Evolutionary conservation across 1,140 invertebrate species (phyloP).

Genomic region (Sitophilus oryzae): DNA sequence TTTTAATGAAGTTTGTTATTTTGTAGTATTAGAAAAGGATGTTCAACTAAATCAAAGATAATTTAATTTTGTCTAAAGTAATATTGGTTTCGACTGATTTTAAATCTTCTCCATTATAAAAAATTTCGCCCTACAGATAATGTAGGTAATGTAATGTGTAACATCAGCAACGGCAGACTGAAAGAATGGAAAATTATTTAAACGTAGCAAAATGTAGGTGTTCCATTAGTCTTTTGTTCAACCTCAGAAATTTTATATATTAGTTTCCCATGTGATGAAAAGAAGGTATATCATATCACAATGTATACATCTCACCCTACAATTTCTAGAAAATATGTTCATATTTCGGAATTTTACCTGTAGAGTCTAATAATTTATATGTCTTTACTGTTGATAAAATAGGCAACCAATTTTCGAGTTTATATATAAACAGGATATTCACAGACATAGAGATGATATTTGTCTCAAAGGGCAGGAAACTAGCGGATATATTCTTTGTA

Average conservation of each 20-base stretch:
- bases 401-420: constrained; percentile 11
- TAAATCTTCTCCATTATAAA: too few species aligned
- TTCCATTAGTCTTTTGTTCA: constrained; percentile 25
- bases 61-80: too few species aligned
- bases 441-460: background rate
- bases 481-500: background rate
- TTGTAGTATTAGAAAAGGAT: too few species aligned
- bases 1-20: too few species aligned
- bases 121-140: too few species aligned
- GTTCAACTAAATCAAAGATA: too few species aligned
- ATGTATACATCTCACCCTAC: constrained; percentile 14
- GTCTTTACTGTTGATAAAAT: background rate
- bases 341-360: constrained; percentile 29
- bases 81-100: too few species aligned
- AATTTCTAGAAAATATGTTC: constrained; percentile 26
- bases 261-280: constrained; percentile 20
- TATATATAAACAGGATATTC: too few species aligned
- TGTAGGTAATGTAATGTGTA: too few species aligned
- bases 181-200: constrained; percentile 7
- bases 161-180: too few species aligned
- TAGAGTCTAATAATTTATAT: constrained; percentile 23
- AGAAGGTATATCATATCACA: constrained; percentile 22
- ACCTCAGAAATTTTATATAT: constrained; percentile 22
- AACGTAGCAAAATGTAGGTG: constrained; percentile 17
- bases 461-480: background rate